Conservation (phyloP, 2,888 invertebrate species). For the Lasioglossum malachurum region DNA sequence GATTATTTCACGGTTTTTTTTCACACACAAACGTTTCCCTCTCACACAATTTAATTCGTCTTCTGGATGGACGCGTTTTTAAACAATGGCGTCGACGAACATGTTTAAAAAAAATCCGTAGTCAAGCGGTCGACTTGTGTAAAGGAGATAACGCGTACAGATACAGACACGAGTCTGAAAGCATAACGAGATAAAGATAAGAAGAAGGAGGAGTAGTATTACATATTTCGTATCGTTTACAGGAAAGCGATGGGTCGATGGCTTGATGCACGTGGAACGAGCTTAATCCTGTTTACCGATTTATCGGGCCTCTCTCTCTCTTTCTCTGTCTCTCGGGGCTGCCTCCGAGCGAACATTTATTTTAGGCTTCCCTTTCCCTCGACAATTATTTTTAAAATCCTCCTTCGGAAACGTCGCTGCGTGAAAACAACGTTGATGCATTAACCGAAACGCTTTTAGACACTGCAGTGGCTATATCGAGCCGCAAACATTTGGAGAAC, state of each 20-base stretch:
- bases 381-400: background rate
- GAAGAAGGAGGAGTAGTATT: conserved; percentile 36
- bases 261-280: conserved; percentile 41
- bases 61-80: background rate
- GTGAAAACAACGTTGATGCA: background rate
- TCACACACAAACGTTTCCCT: background rate
- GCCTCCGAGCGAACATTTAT: conserved; percentile 2
- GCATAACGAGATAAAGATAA: conserved; percentile 6
- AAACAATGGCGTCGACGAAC: background rate
- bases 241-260: conserved; percentile 46
- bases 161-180: background rate
- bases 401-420: background rate
- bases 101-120: background rate
- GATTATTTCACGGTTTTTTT: too few species aligned
- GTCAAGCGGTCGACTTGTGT: background rate
- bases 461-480: background rate
- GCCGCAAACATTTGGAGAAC: background rate
- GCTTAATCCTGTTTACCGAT: conserved; percentile 51
- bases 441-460: background rate
- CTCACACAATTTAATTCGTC: background rate
- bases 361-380: background rate
- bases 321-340: background rate
- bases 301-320: conserved; percentile 31
- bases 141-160: background rate
- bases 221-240: conserved; percentile 27